These are phyloP conservation scores for pig (Sus scrofa) DNA, from an alignment of 2,113 vertebrate genomes.

Conservation along the genomic window T2T-Sscrofa CM000812.6:115971001-115971500, in stretches of 20 bases:
- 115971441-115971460: slow-evolving; percentile 22
- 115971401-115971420: not conserved
- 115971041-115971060: too few species aligned
- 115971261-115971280: slow-evolving; percentile 21
- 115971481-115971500: not conserved
- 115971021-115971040: too few species aligned
- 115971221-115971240: too few species aligned
- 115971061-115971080: too few species aligned
- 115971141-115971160: too few species aligned
- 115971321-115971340: not conserved
- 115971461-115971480: not conserved
- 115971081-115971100: too few species aligned
- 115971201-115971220: too few species aligned
- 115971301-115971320: not conserved
- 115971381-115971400: slow-evolving; percentile 30
- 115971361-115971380: slow-evolving; percentile 44
- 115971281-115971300: not conserved
- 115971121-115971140: too few species aligned
- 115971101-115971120: too few species aligned
- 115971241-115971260: not conserved
- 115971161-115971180: too few species aligned
- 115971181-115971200: too few species aligned
- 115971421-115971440: not conserved
- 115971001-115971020: too few species aligned
- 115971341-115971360: not conserved